Base-by-base conservation (phyloP, 1,140 invertebrate genomes). In the Aphelenchoides fujianensis region DNA sequence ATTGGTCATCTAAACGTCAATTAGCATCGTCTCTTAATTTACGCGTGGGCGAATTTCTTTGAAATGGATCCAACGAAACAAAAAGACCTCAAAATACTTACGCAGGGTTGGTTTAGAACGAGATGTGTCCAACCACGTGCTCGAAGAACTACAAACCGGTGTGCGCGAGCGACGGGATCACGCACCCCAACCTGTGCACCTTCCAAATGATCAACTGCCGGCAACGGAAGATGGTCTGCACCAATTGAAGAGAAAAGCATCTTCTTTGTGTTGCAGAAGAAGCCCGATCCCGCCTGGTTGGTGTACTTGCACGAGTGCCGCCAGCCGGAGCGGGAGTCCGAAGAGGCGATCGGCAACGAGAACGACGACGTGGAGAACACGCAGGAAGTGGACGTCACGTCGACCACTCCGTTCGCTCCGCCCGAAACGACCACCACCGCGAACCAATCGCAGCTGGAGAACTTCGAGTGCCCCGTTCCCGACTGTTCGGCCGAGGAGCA, bases 181-280 rank as follows among this genome's bases (percentile, higher is more conserved):
- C 76, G 1, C 74, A 81, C 68, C 76, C 77, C 27, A 78, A 78
- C 37, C 30, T 78, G 27, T 78, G 76, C 53, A 59, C 74, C 28
- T 78, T 79, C 34, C 79, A 78, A 73, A 77, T 81, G 74, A 68
- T 66, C 54, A 81, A 79, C 62, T 78, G 76, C 57, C 53, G 54
- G 16, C 79, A 80, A 64, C 30, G 76, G 52, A 78, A 79, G 66
- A 67, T 27, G 41, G 41, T 69, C 35, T 57, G 67, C 28, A 7
- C 7, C 7, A 59, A 59, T 5, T 23, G 12, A 5, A 7, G 5
- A 59, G 55, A 16, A 30, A 16, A 7, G 34, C 34, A 2, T 0
- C 0, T 32, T 55, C 27, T 69, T 57, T 57, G 19, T 57, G 30
- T n/a, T 28, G 12, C 5, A 37, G 34, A 74, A 72, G 34, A 48